Percentiles rank a stretch among this genome's conserved stretches.
phyloP scores from a whole-genome alignment of 2,888 invertebrate species.

The Panopea generosa region DNA sequence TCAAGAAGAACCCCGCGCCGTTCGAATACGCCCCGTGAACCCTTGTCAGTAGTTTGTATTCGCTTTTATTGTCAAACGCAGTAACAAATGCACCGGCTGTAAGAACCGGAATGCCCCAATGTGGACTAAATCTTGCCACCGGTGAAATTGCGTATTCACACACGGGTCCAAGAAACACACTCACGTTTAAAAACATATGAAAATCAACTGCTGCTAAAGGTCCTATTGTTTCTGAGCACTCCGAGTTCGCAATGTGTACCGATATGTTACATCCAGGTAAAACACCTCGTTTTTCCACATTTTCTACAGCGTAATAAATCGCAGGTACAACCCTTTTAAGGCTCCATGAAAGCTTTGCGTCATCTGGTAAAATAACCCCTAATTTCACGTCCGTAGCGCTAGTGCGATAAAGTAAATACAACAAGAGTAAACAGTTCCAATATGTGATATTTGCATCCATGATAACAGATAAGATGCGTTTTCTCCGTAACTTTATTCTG shows the following conservation, averaged over 20 bases:
- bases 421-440: too few relatives aligned
- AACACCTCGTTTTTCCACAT: conserved; percentile 54
- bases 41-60: conserved; percentile 91
- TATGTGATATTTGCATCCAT: too few relatives aligned
- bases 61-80: conserved; percentile 77
- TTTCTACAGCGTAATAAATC: conserved; percentile 81
- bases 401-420: too few relatives aligned
- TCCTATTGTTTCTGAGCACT: conserved; percentile 80
- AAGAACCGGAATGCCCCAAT: conserved; percentile 96
- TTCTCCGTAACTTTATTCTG: too few relatives aligned
- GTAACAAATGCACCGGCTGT: conserved; percentile 86
- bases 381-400: conserved; percentile 74
- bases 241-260: conserved; percentile 74
- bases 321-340: conserved; percentile 80
- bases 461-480: too few relatives aligned
- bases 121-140: conserved; percentile 93
- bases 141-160: conserved; percentile 91
- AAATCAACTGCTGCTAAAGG: conserved; percentile 82
- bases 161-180: conserved; percentile 82
- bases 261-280: conserved; percentile 56
- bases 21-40: conserved; percentile 79
- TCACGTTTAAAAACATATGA: conserved; percentile 70
- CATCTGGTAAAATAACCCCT: conserved; percentile 80
- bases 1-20: conserved; percentile 73
- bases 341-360: conserved; percentile 69